These are phyloP conservation scores for Hippopotamus amphibius DNA, from an alignment of 2,113 vertebrate genomes.

Conservation along the genomic window DNA sequence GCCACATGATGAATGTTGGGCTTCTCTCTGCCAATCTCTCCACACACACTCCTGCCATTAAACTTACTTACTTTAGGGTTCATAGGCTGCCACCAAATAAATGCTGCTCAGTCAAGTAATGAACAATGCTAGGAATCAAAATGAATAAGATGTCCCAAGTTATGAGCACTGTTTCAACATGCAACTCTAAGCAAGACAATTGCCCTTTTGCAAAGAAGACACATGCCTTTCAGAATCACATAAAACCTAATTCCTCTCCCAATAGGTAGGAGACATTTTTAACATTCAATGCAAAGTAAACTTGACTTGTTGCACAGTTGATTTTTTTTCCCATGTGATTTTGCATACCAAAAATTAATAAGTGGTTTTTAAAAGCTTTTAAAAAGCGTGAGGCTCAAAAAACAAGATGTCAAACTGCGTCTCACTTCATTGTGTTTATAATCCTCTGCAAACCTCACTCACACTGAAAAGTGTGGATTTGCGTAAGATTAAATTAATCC, in stretches of 20 bases:
- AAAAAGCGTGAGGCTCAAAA: conserved; percentile 61
- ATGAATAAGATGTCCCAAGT: conserved; percentile 8
- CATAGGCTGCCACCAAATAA: conserved; percentile 41
- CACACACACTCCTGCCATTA: background rate
- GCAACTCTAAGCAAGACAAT: conserved; percentile 54
- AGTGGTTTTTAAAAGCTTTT: conserved; percentile 62
- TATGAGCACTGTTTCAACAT: conserved; percentile 51
- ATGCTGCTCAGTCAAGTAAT: background rate
- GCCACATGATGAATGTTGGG: background rate
- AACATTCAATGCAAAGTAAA: conserved; percentile 54
- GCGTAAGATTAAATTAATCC: conserved; percentile 83
- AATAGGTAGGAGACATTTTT: conserved; percentile 37
- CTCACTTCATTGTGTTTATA: conserved; percentile 77
- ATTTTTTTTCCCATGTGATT: conserved; percentile 63
- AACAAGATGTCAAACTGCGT: conserved; percentile 78
- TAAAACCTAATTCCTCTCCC: conserved; percentile 55
- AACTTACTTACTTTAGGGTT: conserved; percentile 31
- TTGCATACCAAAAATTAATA: conserved; percentile 67
- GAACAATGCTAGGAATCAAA: conserved; percentile 63
- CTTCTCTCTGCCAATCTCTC: background rate
- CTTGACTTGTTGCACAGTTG: conserved; percentile 44
- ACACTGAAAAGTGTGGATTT: conserved; percentile 81
- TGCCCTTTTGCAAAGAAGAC: conserved; percentile 51
- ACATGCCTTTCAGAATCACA: conserved; percentile 62
- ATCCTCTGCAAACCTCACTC: conserved; percentile 82